phyloP scores from a whole-genome alignment of 2,113 vertebrate genomes.

The Bambusicola thoracicus region DNA sequence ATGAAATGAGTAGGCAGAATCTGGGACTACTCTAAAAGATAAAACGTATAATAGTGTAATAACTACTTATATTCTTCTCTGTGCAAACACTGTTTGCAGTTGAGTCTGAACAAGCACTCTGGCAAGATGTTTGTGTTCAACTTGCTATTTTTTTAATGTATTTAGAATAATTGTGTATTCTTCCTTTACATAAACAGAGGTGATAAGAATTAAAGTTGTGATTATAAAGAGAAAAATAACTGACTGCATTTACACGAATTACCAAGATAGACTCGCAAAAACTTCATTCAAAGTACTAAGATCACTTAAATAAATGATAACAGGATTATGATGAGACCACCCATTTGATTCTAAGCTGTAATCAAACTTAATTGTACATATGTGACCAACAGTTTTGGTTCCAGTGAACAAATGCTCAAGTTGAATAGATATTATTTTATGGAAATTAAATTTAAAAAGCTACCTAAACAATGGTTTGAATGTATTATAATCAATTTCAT shows the following conservation, averaged over 20 bases:
- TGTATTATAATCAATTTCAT: not conserved
- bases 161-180: not conserved
- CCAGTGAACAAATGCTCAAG: not conserved
- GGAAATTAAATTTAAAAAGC: not conserved
- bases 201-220: not conserved
- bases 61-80: not conserved
- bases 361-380: not conserved
- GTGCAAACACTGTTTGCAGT: not conserved
- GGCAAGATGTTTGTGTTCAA: not conserved
- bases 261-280: not conserved
- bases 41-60: not conserved
- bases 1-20: not conserved
- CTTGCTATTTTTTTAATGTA: not conserved
- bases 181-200: not conserved
- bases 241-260: not conserved
- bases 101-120: not conserved
- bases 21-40: not conserved
- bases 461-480: not conserved
- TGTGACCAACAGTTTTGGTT: too few relatives aligned
- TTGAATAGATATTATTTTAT: not conserved
- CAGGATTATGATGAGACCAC: not conserved
- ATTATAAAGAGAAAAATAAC: not conserved
- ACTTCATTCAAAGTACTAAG: not conserved
- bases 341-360: not conserved
- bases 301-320: not conserved